Evolutionary conservation across 2,797 vertebrate species (phyloP).

Genomic region (Sebastes oblongus): DNA sequence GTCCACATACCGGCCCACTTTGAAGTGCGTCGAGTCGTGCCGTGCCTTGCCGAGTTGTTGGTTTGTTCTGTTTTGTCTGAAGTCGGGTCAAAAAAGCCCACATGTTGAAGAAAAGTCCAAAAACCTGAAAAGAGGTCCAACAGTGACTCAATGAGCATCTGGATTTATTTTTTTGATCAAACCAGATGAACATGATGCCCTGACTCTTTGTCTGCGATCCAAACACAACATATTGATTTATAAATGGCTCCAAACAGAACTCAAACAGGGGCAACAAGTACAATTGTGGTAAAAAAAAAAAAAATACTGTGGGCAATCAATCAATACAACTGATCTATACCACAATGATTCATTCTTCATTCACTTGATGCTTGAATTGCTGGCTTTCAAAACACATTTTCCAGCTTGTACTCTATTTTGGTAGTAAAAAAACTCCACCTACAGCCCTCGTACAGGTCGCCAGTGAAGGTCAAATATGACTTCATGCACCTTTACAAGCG

Average conservation of each 20-base stretch:
- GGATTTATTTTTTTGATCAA: conserved; percentile 25
- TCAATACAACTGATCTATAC: neutral
- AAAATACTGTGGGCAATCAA: neutral
- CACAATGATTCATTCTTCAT: neutral
- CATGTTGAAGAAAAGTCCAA: conserved; percentile 19
- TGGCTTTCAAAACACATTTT: neutral
- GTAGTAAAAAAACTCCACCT: neutral
- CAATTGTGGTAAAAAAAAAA: neutral
- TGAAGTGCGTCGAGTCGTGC: neutral
- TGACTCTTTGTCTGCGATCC: conserved; percentile 16
- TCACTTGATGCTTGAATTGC: neutral
- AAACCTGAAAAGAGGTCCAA: conserved; percentile 29
- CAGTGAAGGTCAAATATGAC: conserved; percentile 35
- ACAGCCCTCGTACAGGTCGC: neutral
- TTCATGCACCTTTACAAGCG: conserved; percentile 4
- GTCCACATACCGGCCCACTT: neutral
- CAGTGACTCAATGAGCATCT: conserved; percentile 61
- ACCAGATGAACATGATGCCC: conserved; percentile 16
- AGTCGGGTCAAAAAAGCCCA: conserved; percentile 36
- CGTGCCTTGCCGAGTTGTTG: neutral
- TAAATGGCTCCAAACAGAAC: neutral
- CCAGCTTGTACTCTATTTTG: neutral
- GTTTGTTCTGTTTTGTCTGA: conserved; percentile 40
- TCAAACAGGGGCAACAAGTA: neutral
- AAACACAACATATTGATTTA: conserved; percentile 37